phyloP scores from a whole-genome alignment of 2,797 vertebrate species.

The Alcedo atthis region DNA sequence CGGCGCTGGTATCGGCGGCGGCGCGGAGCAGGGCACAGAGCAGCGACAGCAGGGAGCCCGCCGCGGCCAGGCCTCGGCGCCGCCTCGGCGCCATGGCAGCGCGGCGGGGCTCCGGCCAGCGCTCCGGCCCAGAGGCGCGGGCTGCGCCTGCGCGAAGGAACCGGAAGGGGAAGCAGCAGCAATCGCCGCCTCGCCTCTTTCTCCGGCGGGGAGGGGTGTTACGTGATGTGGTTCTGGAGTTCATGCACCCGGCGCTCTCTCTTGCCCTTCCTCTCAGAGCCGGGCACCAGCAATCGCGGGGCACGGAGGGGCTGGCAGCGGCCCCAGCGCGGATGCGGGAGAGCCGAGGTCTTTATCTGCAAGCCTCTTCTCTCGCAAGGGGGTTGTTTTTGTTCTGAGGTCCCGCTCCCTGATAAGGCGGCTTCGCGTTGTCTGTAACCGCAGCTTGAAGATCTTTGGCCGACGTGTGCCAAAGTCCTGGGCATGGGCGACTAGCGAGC shows the following conservation, averaged over 20 bases:
- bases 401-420: background rate
- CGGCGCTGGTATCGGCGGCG: constrained; percentile 15
- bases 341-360: background rate
- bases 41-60: constrained; percentile 18
- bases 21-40: constrained; percentile 32
- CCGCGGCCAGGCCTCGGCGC: background rate
- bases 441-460: background rate
- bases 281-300: rapidly evolving
- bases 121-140: background rate
- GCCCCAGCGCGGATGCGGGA: background rate
- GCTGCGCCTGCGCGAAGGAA: background rate
- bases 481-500: background rate
- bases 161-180: background rate
- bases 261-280: no score
- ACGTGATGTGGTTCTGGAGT: background rate
- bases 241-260: no score
- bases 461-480: background rate
- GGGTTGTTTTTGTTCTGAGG: no score
- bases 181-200: background rate
- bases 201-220: background rate
- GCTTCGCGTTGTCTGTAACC: background rate
- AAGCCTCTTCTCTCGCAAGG: no score
- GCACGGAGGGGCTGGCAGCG: background rate
- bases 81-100: constrained; percentile 8
- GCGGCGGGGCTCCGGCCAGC: background rate